Evolutionary conservation across 1,140 invertebrate genomes (phyloP).

Genomic region (Metopolophium dirhodum): DNA sequence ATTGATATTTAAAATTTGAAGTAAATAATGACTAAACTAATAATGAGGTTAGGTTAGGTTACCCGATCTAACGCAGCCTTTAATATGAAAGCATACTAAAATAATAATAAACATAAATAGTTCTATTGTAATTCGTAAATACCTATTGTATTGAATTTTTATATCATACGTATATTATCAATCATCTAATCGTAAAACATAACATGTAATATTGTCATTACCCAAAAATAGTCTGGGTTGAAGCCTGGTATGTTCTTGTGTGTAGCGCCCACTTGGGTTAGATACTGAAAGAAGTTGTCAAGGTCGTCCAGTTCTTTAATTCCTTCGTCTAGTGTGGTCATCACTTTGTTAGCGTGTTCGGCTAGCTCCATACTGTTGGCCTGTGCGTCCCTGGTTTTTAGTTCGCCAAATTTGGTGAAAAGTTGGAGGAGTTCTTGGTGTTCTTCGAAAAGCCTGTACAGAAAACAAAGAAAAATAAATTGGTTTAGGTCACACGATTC

Average conservation of each 20-base stretch:
- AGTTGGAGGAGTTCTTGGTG: constrained; percentile 79
- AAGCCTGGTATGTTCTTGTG: constrained; percentile 85
- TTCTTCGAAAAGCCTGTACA: constrained; percentile 83
- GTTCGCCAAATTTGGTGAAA: constrained; percentile 81
- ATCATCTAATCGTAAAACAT: not conserved
- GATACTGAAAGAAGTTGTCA: constrained; percentile 81
- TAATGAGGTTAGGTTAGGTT: not conserved
- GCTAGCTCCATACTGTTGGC: constrained; percentile 80
- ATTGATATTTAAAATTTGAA: not conserved
- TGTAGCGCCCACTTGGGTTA: constrained; percentile 81
- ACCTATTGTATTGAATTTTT: too few species aligned
- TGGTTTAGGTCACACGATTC: not conserved
- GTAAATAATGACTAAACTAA: not conserved
- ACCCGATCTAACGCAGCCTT: not conserved
- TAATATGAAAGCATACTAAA: not conserved
- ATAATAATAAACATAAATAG: not conserved
- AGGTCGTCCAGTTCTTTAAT: constrained; percentile 85
- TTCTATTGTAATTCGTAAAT: not conserved
- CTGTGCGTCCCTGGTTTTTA: constrained; percentile 81
- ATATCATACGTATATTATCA: too few species aligned
- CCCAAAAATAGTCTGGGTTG: constrained; percentile 86
- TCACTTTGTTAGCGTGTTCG: constrained; percentile 86
- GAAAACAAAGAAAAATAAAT: constrained; percentile 28
- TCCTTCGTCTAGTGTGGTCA: constrained; percentile 85
- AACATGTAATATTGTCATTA: constrained; percentile 64